These are phyloP conservation scores for Embidobia sp. DNA, from an alignment of 2,888 invertebrate species.

Conservation along the genomic window DNA sequence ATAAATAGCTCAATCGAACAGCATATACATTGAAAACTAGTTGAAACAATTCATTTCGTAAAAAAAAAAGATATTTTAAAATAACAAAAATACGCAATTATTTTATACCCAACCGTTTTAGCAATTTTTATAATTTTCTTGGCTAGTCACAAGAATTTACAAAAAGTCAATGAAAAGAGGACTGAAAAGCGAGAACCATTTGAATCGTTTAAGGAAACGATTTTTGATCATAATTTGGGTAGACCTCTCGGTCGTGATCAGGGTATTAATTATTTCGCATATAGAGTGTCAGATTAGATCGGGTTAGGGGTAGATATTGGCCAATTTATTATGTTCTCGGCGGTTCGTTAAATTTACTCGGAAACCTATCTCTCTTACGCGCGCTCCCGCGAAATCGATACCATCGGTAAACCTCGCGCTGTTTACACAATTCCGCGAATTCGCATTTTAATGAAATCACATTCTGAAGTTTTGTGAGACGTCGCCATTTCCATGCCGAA, in stretches of 20 bases:
- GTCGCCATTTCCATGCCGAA: constrained; percentile 38
- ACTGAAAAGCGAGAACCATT: no score
- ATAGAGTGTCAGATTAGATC: constrained; percentile 66
- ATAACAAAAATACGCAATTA: no score
- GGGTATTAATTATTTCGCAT: constrained; percentile 73
- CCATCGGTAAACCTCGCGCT: constrained; percentile 17
- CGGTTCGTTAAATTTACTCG: constrained; percentile 66
- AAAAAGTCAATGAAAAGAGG: no score
- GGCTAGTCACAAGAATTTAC: no score
- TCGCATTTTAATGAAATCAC: constrained; percentile 34
- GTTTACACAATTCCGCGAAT: constrained; percentile 30
- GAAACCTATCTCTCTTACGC: constrained; percentile 60
- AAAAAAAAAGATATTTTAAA: no score
- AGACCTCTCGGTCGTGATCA: constrained; percentile 62
- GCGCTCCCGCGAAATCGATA: constrained; percentile 39
- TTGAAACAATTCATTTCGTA: no score
- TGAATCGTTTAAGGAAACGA: no score
- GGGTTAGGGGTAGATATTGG: constrained; percentile 62
- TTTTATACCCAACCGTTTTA: no score
- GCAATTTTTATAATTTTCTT: no score
- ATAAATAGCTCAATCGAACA: no score
- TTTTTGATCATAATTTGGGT: neutral
- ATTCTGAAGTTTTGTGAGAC: constrained; percentile 35
- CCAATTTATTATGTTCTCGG: constrained; percentile 66
- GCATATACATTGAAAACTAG: no score